Base-by-base conservation (phyloP, 2,797 vertebrate genomes). In the Poecilia velifera region DNA sequence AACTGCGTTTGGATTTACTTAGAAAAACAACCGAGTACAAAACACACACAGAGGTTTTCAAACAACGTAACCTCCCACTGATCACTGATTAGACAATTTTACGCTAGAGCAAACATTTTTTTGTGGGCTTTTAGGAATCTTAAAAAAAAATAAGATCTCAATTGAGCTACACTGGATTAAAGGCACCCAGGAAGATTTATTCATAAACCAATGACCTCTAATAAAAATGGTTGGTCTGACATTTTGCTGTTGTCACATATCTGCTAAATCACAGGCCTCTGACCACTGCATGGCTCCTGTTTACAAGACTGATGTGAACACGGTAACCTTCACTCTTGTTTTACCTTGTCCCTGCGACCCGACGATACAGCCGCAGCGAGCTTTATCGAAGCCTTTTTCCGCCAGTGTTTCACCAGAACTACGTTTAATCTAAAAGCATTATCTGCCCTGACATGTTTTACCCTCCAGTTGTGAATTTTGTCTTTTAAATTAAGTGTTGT, bases 181-280 rank as follows among this genome's bases (percentile, higher is more conserved):
- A 81, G 70, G 25, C 14, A 75, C 86, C 76, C 34, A 71, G 64
- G 53, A 47, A 25, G 64, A 88, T 86, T 87, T 85, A 91, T 88
- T 91, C 83, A 84, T 78, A 73, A 79, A 73, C 57, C 79, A 75
- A 18, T 81, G 84, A 87, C 82, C 82, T 77, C 59, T 79, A 76
- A 80, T 79, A 83, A 22, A 80, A 80, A 34, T 57, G 72, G 81
- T 80, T 47, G 8, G 8, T 77, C 72, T 90, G 86, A 88, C 85
- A 90, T 90, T 92, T 87, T 89, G 82, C 78, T 79, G 64, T 77
- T 86, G 85, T 86, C 85, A 86, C 72, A 81, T 45, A 72, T 72
- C 76, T 78, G 77, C 84, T 88, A 78, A 80, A 84, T 78, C 83
- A 76, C 51, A 79, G 57, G 22, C 79, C 51, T 82, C 82, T 84